Conservation (phyloP, 2,797 vertebrate species). For the Rhinophrynus dorsalis region DNA sequence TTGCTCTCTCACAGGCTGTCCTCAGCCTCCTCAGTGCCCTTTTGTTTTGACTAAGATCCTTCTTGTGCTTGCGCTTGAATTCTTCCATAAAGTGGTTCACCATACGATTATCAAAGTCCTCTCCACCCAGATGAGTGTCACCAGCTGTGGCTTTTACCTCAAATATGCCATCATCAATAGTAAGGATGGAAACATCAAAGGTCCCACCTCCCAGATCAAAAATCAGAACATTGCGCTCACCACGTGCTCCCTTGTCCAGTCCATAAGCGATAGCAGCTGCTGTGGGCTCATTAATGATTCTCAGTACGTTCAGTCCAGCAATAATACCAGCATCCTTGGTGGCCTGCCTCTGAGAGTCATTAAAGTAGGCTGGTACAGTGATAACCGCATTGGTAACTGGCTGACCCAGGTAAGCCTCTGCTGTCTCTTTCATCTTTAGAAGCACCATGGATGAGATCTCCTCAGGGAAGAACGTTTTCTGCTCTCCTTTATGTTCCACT, state of each 20-base stretch:
- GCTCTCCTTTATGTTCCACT: constrained; percentile 44
- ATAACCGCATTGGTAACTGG: constrained; percentile 42
- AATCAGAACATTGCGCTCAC: constrained; percentile 41
- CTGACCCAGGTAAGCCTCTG: constrained; percentile 48
- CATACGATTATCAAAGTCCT: constrained; percentile 36
- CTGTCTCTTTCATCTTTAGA: constrained; percentile 50
- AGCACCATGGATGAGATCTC: constrained; percentile 49
- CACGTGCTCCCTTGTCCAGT: constrained; percentile 16
- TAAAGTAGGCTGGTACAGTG: constrained; percentile 51
- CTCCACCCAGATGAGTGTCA: constrained; percentile 50
- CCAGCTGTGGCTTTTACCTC: constrained; percentile 48
- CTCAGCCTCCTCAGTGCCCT: not conserved
- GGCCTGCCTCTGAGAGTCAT: constrained; percentile 51
- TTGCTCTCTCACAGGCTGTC: constrained; percentile 23
- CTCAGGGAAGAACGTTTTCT: constrained; percentile 40
- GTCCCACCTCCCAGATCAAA: constrained; percentile 49
- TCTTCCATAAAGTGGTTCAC: not conserved
- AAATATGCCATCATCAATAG: not conserved
- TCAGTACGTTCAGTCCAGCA: constrained; percentile 46
- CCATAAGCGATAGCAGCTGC: constrained; percentile 15
- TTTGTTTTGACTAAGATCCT: constrained; percentile 21
- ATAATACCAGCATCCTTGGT: constrained; percentile 50
- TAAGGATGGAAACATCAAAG: constrained; percentile 37
- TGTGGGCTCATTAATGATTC: constrained; percentile 46
- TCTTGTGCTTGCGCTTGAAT: constrained; percentile 36